Evolutionary conservation across 2,113 vertebrate genomes (phyloP).

Genomic region (Lagopus muta): DNA sequence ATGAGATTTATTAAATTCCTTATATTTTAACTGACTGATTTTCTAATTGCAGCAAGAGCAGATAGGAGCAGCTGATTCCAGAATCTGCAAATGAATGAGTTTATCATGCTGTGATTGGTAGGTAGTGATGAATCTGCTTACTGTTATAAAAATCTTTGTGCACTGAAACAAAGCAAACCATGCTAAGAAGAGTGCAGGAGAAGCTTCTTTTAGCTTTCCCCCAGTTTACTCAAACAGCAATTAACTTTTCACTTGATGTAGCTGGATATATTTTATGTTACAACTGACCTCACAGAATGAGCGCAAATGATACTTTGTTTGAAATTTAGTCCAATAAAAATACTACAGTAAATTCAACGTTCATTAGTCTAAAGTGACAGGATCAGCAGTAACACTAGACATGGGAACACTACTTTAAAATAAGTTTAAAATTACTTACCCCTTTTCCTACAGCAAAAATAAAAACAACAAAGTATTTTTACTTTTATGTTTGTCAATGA

Average conservation of each 20-base stretch:
- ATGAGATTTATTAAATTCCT: constrained; percentile 1
- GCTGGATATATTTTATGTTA: background rate
- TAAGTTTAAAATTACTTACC: background rate
- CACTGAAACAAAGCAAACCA: background rate
- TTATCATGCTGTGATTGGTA: background rate
- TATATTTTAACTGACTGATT: background rate
- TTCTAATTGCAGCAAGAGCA: constrained; percentile 29
- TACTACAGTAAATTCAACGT: background rate
- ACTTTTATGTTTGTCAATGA: background rate
- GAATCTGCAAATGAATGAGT: constrained; percentile 25
- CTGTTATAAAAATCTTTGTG: background rate
- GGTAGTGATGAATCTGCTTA: background rate
- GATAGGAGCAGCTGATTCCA: background rate
- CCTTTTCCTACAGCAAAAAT: background rate
- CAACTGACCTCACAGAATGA: background rate
- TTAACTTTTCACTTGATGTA: background rate
- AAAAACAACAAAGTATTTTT: background rate
- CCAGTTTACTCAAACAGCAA: background rate
- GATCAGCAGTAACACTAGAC: background rate
- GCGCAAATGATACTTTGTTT: background rate
- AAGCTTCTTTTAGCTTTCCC: background rate
- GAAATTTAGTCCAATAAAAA: background rate
- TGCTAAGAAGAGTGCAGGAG: background rate
- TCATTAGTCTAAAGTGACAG: background rate
- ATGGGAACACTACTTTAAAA: background rate